phyloP scores from a whole-genome alignment of 2,113 vertebrate species.

The Columbina picui region DNA sequence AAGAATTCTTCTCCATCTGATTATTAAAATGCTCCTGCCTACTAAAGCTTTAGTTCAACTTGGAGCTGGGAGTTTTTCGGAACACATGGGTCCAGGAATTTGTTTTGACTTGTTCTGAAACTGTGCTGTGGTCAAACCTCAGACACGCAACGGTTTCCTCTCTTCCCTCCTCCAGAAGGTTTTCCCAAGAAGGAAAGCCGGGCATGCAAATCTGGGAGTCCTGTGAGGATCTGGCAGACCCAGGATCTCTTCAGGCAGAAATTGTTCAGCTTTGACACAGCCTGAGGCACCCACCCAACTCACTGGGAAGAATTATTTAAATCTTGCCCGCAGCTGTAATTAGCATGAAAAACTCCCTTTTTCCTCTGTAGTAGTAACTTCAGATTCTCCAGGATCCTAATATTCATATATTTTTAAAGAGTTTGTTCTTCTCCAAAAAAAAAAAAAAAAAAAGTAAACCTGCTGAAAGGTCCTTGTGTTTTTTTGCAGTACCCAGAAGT shows the following conservation, averaged over 20 bases:
- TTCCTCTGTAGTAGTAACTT: background rate
- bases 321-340: background rate
- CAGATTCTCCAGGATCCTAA: background rate
- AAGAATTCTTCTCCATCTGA: background rate
- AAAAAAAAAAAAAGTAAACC: background rate
- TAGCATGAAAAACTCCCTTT: background rate
- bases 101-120: background rate
- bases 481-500: background rate
- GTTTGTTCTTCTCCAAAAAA: background rate
- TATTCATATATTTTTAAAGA: background rate
- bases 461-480: background rate
- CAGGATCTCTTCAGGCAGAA: background rate
- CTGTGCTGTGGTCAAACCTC: background rate
- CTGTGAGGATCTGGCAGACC: background rate
- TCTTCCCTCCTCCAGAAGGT: background rate
- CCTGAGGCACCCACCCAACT: background rate
- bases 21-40: background rate
- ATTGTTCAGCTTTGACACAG: background rate
- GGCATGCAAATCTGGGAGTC: background rate
- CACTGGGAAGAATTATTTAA: background rate
- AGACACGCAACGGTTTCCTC: rapidly evolving
- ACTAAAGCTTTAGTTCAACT: background rate
- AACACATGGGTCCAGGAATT: background rate
- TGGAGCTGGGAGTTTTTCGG: background rate
- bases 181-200: background rate